These are phyloP conservation scores for Sylvietta virens DNA, from an alignment of 2,113 vertebrate genomes.

Conservation along the genomic window DNA sequence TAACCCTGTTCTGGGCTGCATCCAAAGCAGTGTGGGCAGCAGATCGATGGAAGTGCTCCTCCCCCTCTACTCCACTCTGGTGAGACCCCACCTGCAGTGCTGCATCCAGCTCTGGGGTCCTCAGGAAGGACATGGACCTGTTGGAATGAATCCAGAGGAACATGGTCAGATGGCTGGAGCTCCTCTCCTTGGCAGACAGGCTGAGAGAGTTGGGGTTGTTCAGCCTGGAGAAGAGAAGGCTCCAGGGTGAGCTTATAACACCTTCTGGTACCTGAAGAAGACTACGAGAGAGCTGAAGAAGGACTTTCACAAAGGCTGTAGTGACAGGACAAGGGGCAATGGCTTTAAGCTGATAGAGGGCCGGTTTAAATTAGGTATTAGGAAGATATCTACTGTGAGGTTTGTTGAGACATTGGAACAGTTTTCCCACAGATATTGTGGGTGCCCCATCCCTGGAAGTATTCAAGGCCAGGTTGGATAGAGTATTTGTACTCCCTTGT, in stretches of 20 bases:
- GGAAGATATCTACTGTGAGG: neutral
- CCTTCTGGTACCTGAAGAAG: neutral
- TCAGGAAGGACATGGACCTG: neutral
- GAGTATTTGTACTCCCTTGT: neutral
- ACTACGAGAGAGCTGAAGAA: neutral
- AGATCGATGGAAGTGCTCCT: neutral
- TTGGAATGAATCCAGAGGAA: neutral
- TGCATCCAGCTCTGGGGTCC: neutral
- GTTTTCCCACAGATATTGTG: neutral
- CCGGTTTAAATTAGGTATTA: neutral
- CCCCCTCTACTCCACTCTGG: neutral
- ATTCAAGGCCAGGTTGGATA: neutral
- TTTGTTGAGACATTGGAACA: neutral
- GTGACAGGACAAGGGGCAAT: neutral
- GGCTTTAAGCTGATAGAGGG: neutral
- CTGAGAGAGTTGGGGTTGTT: neutral
- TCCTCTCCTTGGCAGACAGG: neutral
- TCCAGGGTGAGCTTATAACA: neutral
- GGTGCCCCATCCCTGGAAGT: neutral
- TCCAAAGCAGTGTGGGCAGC: neutral
- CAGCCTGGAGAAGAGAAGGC: neutral
- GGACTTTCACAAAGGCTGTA: neutral
- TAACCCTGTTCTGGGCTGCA: neutral
- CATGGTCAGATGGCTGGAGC: neutral
- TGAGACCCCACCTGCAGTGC: neutral